Base-by-base conservation (phyloP, 1,140 invertebrate genomes). In the Tetramorium simillimum region DNA sequence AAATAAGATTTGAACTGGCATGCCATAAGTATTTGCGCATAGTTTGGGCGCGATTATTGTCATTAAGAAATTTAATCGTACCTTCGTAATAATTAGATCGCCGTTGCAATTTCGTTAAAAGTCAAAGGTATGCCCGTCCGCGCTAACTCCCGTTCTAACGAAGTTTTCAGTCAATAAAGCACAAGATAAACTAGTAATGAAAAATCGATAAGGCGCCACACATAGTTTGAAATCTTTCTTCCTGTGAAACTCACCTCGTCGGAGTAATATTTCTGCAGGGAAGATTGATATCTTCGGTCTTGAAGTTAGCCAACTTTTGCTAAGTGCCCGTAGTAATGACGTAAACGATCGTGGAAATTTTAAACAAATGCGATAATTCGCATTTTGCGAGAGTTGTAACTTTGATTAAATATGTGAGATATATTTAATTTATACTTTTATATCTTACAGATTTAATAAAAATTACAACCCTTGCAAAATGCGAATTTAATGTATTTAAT, bases 161-260 rank as follows among this genome's bases (percentile, higher is more conserved):
- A 84, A 84, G 80, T 84, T 84, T 73, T 82, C 67, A 82, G 51
- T 82, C 80, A 46, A 84, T 84, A 84, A 84, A 84, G 80, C 53
- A 46, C 80, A 62, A 73, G 40, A 84, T 84, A 84, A 84, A 84
- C 80, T 84, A 18, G 53, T 84, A 84, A 75, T 75, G 80, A 84
- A 84, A 84, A 84, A 75, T 75, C 69, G 80, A 84, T 84, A 75
- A 60, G 43, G 14, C 53, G 53, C 51, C 67, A 84, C 28, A 75
- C 80, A 84, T 84, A 84, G 80, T 84, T 75, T 75, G 80, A 60
- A 75, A 84, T 84, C 80, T 84, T 75, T 84, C 40, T 60, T 73
- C 67, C 51, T 58, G 70, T 37, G n/a, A 60, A 60, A 28, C 51
- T 60, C 40, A 84, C 24, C 40, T 49, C 24, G 24, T 72, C 40